Evolutionary conservation across 2,888 invertebrate genomes (phyloP).

Genomic region (Melanostoma mellinum): DNA sequence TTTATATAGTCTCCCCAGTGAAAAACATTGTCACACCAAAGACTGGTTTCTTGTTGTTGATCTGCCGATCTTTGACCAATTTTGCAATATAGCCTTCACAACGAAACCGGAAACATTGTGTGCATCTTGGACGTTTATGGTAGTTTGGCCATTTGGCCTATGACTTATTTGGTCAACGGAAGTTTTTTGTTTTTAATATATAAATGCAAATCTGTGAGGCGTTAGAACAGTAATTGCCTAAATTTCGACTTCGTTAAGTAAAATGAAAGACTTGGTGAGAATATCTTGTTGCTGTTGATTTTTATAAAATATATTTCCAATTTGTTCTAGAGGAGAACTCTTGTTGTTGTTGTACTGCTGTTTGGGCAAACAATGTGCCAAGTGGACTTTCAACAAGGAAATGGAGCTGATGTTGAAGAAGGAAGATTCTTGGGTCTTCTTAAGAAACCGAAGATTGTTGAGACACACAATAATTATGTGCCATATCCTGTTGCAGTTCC

Average conservation of each 20-base stretch:
- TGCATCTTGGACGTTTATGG: slow-evolving; percentile 42
- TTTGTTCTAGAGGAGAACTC: neutral
- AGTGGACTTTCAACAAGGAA: slow-evolving; percentile 31
- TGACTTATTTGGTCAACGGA: slow-evolving; percentile 45
- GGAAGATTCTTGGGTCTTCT: slow-evolving; percentile 50
- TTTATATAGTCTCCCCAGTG: slow-evolving; percentile 43
- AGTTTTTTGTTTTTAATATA: slow-evolving; percentile 47
- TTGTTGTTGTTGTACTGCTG: slow-evolving; percentile 1
- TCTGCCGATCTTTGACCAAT: slow-evolving; percentile 15
- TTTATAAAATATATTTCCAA: neutral
- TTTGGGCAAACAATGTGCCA: neutral
- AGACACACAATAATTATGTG: slow-evolving; percentile 19
- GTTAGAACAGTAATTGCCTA: slow-evolving; percentile 7
- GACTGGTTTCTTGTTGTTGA: slow-evolving; percentile 18
- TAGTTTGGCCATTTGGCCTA: slow-evolving; percentile 3
- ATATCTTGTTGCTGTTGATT: neutral
- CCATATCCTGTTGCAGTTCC: slow-evolving; percentile 20
- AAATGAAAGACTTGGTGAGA: slow-evolving; percentile 26
- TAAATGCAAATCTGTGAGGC: slow-evolving; percentile 16
- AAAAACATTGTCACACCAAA: slow-evolving; percentile 2
- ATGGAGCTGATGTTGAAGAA: slow-evolving; percentile 22
- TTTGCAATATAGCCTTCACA: slow-evolving; percentile 1
- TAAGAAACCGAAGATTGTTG: slow-evolving; percentile 14
- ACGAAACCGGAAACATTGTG: slow-evolving; percentile 40
- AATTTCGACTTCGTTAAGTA: neutral